Evolutionary conservation across 2,113 vertebrate genomes (phyloP).

Genomic region (Calidris pugnax): DNA sequence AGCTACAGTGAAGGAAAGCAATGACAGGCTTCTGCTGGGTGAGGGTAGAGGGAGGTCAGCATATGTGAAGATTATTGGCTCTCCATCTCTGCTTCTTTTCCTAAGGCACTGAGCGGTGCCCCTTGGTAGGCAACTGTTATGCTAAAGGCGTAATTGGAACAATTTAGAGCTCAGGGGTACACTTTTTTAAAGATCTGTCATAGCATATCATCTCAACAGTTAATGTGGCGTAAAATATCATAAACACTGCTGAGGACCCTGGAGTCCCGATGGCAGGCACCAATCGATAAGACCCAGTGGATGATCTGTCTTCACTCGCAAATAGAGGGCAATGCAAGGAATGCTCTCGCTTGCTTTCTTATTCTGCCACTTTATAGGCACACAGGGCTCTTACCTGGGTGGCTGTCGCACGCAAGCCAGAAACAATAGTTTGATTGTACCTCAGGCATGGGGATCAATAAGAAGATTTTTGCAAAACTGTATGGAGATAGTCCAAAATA

Average conservation of each 20-base stretch:
- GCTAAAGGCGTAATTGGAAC: slow-evolving; percentile 62
- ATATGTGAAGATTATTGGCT: slow-evolving; percentile 34
- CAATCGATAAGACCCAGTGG: background rate
- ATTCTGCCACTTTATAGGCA: background rate
- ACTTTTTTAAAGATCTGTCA: slow-evolving; percentile 60
- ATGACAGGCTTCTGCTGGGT: slow-evolving; percentile 22
- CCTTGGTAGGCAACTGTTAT: slow-evolving; percentile 57
- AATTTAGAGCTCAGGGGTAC: slow-evolving; percentile 56
- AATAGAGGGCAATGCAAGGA: background rate
- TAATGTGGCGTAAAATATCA: slow-evolving; percentile 65
- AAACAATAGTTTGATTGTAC: background rate
- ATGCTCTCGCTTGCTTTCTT: background rate
- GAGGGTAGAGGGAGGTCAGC: slow-evolving; percentile 5
- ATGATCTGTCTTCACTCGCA: background rate
- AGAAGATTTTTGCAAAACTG: background rate
- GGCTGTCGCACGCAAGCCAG: background rate
- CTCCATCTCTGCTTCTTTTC: slow-evolving; percentile 20
- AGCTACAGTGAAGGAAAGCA: slow-evolving; percentile 59
- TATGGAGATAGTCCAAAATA: background rate
- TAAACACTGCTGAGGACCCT: slow-evolving; percentile 40
- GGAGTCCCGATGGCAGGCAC: background rate
- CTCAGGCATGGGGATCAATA: background rate
- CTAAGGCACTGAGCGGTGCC: background rate
- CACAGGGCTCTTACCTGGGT: background rate
- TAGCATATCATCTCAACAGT: slow-evolving; percentile 44